These are phyloP conservation scores for Octopus sinensis DNA, from an alignment of 1,140 invertebrate species.

Conservation along the genomic window DNA sequence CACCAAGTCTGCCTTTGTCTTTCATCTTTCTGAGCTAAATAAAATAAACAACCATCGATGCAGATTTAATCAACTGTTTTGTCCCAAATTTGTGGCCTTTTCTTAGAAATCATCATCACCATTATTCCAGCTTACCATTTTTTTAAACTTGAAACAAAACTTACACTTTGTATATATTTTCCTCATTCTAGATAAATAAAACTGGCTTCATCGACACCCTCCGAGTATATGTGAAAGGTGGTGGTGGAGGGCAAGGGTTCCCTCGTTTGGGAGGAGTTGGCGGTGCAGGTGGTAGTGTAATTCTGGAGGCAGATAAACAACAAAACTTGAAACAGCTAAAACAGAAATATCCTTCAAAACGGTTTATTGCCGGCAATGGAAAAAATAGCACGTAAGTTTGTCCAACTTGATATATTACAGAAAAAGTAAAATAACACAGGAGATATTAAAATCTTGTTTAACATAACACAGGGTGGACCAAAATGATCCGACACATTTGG, in stretches of 20 bases:
- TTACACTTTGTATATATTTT: not conserved
- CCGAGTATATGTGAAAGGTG: slow-evolving; percentile 65
- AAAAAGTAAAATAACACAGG: not conserved
- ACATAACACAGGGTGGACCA: slow-evolving; percentile 19
- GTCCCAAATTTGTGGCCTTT: too few species aligned
- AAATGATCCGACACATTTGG: too few species aligned
- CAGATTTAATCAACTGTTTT: too few species aligned
- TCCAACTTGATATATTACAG: not conserved
- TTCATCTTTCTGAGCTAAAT: too few species aligned
- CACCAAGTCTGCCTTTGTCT: too few species aligned
- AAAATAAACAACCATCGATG: too few species aligned
- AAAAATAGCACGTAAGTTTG: slow-evolving; percentile 38
- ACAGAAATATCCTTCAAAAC: slow-evolving; percentile 36
- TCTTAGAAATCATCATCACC: too few species aligned
- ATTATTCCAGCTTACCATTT: too few species aligned
- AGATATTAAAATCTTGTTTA: slow-evolving; percentile 20
- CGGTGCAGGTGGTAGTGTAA: slow-evolving; percentile 91
- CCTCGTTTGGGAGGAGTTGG: slow-evolving; percentile 94
- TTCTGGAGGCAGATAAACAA: slow-evolving; percentile 67
- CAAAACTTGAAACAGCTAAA: slow-evolving; percentile 27
- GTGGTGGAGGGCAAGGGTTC: slow-evolving; percentile 87
- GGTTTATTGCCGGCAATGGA: slow-evolving; percentile 37
- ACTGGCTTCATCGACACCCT: slow-evolving; percentile 44
- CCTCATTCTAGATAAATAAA: not conserved
- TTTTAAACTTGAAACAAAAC: not conserved